A percentile compares a stretch with the other conserved stretches of the same genome.
Evolutionary conservation across 2,113 vertebrate species (phyloP).

Genomic region (Myotis brandtii): DNA sequence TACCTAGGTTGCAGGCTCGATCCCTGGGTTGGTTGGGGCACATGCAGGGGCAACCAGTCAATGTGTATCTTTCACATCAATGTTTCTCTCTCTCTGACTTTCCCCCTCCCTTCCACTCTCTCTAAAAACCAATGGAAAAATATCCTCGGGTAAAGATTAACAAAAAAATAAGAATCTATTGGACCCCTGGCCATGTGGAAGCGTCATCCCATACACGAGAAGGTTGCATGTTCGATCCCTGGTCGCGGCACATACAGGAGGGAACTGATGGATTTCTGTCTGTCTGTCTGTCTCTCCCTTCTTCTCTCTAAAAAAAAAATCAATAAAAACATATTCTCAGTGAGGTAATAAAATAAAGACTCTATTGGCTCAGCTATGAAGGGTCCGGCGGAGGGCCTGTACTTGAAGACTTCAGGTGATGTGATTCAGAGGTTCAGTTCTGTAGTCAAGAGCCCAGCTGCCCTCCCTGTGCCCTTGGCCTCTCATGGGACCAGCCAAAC

Average conservation of each 20-base stretch:
- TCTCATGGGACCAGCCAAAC: not conserved
- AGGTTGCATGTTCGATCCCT: not conserved
- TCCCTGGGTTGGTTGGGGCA: no score
- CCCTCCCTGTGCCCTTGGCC: not conserved
- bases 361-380: not conserved
- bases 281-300: not conserved
- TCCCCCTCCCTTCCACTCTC: no score
- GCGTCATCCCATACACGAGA: not conserved
- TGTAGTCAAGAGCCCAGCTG: accelerated
- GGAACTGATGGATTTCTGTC: not conserved
- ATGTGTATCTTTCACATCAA: no score
- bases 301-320: not conserved
- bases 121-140: no score
- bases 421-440: not conserved
- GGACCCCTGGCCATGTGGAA: no score
- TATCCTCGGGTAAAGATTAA: no score
- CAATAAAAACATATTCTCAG: not conserved
- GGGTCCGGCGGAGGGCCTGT: accelerated
- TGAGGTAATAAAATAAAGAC: not conserved
- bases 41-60: no score
- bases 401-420: accelerated
- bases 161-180: no score
- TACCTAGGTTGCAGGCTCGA: no score
- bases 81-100: no score
- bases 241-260: not conserved